A percentile compares a stretch with the other conserved stretches of the same genome.
These are phyloP conservation scores for Drosophila formosana DNA, from an alignment of 2,888 invertebrate species.

Conservation along the genomic window DNA sequence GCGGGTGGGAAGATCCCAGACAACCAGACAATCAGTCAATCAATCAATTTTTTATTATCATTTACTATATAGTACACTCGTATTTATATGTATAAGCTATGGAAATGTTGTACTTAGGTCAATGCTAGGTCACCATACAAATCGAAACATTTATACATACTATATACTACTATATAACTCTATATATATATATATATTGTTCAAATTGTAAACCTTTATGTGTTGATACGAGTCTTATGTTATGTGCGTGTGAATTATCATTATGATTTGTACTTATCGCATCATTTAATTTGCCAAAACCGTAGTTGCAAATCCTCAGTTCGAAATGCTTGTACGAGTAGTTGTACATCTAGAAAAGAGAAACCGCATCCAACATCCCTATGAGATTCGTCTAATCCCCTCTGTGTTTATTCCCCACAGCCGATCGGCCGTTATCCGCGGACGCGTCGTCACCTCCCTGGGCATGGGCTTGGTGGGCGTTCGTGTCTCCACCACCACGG, in stretches of 20 bases:
- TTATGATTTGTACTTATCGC: constrained; percentile 69
- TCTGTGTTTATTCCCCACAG: constrained; percentile 86
- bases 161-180: constrained; percentile 50
- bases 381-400: constrained; percentile 55
- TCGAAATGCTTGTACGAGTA: constrained; percentile 64
- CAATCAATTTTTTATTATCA: constrained; percentile 20
- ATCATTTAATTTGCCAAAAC: constrained; percentile 49
- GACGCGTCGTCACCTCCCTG: constrained; percentile 95
- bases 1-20: constrained; percentile 27
- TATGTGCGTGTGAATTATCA: constrained; percentile 83
- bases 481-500: constrained; percentile 96
- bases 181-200: constrained; percentile 63
- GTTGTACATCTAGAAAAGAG: constrained; percentile 14
- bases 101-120: constrained; percentile 65
- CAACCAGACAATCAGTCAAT: constrained; percentile 40
- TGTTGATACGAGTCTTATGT: constrained; percentile 82
- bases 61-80: constrained; percentile 42
- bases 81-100: constrained; percentile 66
- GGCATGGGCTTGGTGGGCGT: constrained; percentile 98
- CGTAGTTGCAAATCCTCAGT: constrained; percentile 64
- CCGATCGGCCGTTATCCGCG: constrained; percentile 98
- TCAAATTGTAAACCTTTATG: constrained; percentile 82
- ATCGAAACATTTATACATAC: constrained; percentile 50
- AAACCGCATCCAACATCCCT: constrained; percentile 15
- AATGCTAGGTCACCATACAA: constrained; percentile 69